phyloP scores from a whole-genome alignment of 1,140 invertebrate genomes.

The Contarinia nasturtii region DNA sequence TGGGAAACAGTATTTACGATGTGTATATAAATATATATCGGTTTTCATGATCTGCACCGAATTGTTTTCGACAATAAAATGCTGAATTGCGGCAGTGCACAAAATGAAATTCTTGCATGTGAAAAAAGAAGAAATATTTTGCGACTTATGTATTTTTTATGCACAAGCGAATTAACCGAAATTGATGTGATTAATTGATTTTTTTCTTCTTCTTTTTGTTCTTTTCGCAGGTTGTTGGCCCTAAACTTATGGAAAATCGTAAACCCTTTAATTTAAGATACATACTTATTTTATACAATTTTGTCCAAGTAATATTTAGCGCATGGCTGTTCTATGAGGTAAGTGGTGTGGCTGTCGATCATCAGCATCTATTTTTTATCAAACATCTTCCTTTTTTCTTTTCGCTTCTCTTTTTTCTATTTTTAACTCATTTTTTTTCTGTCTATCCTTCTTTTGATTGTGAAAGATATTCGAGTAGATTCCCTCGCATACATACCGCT shows the following conservation, averaged over 20 bases:
- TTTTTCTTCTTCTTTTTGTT: slow-evolving; percentile 5
- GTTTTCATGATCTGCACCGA: too few species aligned
- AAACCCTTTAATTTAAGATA: slow-evolving; percentile 64
- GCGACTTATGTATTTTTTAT: not conserved
- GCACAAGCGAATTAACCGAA: not conserved
- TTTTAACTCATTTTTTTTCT: not conserved
- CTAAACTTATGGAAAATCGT: slow-evolving; percentile 68
- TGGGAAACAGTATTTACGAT: too few species aligned
- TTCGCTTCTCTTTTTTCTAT: not conserved
- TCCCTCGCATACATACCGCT: too few species aligned
- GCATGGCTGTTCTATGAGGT: slow-evolving; percentile 69
- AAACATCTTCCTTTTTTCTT: too few species aligned
- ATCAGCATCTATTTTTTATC: too few species aligned
- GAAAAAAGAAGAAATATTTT: not conserved
- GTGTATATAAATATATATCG: too few species aligned
- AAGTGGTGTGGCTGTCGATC: too few species aligned
- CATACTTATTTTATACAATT: slow-evolving; percentile 66
- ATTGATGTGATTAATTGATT: too few species aligned
- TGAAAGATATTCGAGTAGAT: too few species aligned
- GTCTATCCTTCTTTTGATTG: too few species aligned
- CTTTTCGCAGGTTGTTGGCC: slow-evolving; percentile 41
- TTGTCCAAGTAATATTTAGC: slow-evolving; percentile 67
- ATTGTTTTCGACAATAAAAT: too few species aligned
- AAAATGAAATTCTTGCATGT: not conserved
- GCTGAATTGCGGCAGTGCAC: too few species aligned